Base-by-base conservation (phyloP, 2,888 invertebrate genomes). In the Drosophila rellima region DNA sequence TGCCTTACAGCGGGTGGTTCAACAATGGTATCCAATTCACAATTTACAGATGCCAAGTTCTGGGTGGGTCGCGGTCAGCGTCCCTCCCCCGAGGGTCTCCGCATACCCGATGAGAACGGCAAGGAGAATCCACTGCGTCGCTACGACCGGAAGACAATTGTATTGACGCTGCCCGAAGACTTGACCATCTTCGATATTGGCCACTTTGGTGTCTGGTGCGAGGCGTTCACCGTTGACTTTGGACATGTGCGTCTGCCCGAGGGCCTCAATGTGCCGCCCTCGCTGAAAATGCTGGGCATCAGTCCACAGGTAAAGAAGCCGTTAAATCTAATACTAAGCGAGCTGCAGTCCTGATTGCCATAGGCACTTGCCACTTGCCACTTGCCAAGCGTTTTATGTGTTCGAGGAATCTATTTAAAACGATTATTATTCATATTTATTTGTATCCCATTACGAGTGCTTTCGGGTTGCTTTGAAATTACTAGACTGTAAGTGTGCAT, bases 171-270 rank as follows among this genome's bases (percentile, higher is more conserved):
- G 72, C 98, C 98, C 0, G 96, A 96, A 75, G 97, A 97, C 90
- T 93, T 98, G 90, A 98, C 98, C 4, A 95, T 98, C 51, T 97
- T 97, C 92, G 97, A 98, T 93, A 96, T 98, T 91, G 98, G 97
- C 1, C 97, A 97, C 93, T 97, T 98, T 92, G 97, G 96, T 23
- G 95, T 98, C 70, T 98, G 98, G 97, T 98, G 98, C 92, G 97
- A 97, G 92, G 96, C 97, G 6, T 98, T 97, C 93, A 96, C 97
- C 45, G 97, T 98, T 48, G 96, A 98, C 93, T 98, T 98, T 91
- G 98, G 97, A 0, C 97, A 98, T 93, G 95, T 98, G 51, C 91
- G 94, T 76, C 94, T 98, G 73, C 97, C 97, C 0, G 94, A 94
- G 74, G 93, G 93, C 60, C 93, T 96, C 72, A 97, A 97, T 93